A percentile compares a stretch with the other conserved stretches of the same genome.
Evolutionary conservation across 2,113 vertebrate species (phyloP).

Genomic region (Cnemophilus loriae): DNA sequence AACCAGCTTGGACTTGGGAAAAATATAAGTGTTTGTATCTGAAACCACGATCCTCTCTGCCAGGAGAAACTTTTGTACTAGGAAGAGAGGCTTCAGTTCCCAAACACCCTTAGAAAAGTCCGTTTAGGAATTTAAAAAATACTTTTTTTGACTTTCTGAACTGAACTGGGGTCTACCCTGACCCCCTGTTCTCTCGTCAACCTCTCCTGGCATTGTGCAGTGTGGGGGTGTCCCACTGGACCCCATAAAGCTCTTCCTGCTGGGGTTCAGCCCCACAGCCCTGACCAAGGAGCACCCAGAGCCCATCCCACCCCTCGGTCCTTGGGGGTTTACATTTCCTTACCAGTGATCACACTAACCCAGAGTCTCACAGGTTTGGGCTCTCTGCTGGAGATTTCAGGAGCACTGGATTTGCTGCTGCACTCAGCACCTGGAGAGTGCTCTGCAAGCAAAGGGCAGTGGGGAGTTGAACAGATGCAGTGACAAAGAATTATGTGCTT

Average conservation of each 20-base stretch:
- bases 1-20: not conserved
- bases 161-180: not conserved
- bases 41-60: not conserved
- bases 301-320: not conserved
- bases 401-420: not conserved
- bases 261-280: not conserved
- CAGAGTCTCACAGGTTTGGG: not conserved
- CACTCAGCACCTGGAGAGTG: not conserved
- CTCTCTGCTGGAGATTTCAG: not conserved
- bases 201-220: not conserved
- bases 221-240: not conserved
- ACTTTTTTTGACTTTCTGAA: not conserved
- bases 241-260: not conserved
- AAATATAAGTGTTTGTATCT: not conserved
- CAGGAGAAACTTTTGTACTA: not conserved
- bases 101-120: not conserved
- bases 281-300: not conserved
- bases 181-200: fast-evolving
- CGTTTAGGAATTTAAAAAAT: not conserved
- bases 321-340: fast-evolving
- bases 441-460: not conserved
- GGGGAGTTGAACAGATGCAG: not conserved
- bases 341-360: not conserved
- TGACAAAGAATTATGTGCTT: not conserved
- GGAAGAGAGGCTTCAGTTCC: not conserved